These are phyloP conservation scores for Carettochelys insculpta DNA, from an alignment of 2,113 vertebrate genomes.

Conservation along the genomic window DNA sequence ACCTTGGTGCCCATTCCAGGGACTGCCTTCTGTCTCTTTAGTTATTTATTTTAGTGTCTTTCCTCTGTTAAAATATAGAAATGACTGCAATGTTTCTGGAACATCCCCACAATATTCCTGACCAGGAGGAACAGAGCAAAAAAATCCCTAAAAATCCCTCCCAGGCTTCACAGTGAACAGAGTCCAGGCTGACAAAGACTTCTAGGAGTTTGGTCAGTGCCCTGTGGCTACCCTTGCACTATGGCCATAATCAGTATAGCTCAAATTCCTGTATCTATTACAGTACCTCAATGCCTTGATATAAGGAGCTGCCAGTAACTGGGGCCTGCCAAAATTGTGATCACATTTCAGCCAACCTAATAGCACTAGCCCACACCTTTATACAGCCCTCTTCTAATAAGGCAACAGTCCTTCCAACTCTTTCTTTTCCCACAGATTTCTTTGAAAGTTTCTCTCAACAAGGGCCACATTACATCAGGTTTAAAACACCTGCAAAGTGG, in stretches of 20 bases:
- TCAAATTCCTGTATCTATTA: neutral
- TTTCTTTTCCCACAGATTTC: neutral
- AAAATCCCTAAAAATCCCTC: neutral
- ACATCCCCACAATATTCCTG: neutral
- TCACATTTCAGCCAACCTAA: neutral
- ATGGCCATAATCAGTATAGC: neutral
- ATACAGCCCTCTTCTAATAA: neutral
- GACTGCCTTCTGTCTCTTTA: conserved; percentile 58
- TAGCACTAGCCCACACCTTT: neutral
- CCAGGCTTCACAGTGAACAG: neutral
- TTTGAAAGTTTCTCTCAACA: neutral
- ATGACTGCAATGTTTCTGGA: conserved; percentile 20
- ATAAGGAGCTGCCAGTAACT: neutral
- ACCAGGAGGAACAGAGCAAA: neutral
- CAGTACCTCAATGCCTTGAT: neutral
- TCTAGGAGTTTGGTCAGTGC: neutral
- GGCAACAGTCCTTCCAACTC: neutral
- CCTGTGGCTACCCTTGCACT: neutral
- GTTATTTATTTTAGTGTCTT: conserved; percentile 20
- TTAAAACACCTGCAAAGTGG: neutral
- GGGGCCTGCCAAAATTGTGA: neutral
- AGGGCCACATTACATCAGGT: neutral
- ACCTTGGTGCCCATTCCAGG: conserved; percentile 19
- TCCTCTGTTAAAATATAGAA: conserved; percentile 47
- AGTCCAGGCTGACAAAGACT: neutral